These are phyloP conservation scores for Halcyon senegalensis DNA, from an alignment of 2,113 vertebrate genomes.

Conservation along the genomic window DNA sequence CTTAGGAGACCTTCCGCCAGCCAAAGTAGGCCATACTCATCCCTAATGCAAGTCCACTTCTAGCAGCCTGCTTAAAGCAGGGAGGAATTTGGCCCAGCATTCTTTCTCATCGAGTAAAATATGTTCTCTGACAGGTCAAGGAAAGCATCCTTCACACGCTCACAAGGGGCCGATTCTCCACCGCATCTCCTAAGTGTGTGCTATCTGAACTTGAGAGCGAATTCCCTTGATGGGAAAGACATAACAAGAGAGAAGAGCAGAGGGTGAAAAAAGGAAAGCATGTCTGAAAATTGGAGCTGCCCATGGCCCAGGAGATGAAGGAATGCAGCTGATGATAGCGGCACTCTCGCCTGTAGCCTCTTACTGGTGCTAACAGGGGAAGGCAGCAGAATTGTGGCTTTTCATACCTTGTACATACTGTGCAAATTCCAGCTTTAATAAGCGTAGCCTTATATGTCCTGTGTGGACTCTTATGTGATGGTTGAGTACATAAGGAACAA, in stretches of 20 bases:
- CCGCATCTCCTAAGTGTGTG: not conserved
- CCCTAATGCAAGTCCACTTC: not conserved
- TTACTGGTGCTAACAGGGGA: not conserved
- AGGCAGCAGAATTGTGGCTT: not conserved
- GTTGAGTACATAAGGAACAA: not conserved
- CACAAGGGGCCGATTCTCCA: conserved; percentile 19
- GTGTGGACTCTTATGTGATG: not conserved
- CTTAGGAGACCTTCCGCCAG: not conserved
- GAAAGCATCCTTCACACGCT: conserved; percentile 44
- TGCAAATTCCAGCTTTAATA: not conserved
- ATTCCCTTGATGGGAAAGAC: conserved; percentile 41
- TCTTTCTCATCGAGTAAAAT: conserved; percentile 35
- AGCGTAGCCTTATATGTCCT: not conserved
- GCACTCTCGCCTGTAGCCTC: not conserved
- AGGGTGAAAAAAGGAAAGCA: not conserved
- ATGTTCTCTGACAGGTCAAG: conserved; percentile 56
- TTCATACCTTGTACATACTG: not conserved
- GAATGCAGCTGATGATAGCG: not conserved
- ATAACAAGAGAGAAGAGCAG: not conserved
- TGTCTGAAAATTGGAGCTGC: conserved; percentile 25
- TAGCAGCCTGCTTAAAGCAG: conserved; percentile 24
- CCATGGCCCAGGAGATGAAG: not conserved
- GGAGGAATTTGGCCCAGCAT: conserved; percentile 20
- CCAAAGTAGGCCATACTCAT: not conserved
- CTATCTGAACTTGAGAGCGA: conserved; percentile 23